These are phyloP conservation scores for Melanargia galathea DNA, from an alignment of 2,888 invertebrate species.

Conservation along the genomic window DNA sequence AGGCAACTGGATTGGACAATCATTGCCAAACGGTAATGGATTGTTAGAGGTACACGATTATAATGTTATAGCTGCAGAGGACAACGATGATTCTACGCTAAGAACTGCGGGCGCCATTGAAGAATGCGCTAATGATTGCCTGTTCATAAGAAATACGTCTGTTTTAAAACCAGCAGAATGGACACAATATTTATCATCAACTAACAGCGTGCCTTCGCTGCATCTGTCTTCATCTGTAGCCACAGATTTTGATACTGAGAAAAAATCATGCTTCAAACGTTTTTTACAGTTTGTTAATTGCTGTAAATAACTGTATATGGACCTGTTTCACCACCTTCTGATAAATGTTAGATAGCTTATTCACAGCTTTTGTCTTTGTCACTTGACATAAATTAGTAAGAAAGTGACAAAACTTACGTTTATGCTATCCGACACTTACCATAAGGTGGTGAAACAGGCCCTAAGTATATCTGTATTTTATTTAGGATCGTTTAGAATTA, in stretches of 20 bases:
- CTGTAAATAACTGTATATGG: constrained; percentile 63
- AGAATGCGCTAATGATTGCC: constrained; percentile 39
- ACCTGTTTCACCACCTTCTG: too few species aligned
- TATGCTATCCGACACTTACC: too few species aligned
- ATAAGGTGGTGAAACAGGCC: too few species aligned
- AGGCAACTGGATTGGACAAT: constrained; percentile 49
- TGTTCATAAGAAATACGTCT: constrained; percentile 52
- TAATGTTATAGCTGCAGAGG: constrained; percentile 40
- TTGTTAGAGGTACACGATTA: constrained; percentile 27
- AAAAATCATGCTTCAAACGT: constrained; percentile 55
- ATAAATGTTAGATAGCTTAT: too few species aligned
- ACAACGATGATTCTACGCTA: constrained; percentile 30
- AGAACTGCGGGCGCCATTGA: neutral
- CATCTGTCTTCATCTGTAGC: constrained; percentile 58
- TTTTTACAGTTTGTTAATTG: constrained; percentile 57
- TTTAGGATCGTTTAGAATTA: constrained; percentile 48
- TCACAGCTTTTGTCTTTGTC: too few species aligned
- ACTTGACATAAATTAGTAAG: too few species aligned
- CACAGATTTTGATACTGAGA: constrained; percentile 45
- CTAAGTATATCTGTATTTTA: too few species aligned
- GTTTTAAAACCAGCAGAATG: constrained; percentile 57
- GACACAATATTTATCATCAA: constrained; percentile 51
- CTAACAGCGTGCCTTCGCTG: constrained; percentile 52
- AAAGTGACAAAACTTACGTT: too few species aligned
- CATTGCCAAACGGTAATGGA: constrained; percentile 40